Percentiles rank a stretch among this genome's conserved stretches.
These are phyloP conservation scores for Erpornis zantholeuca DNA, from an alignment of 2,113 vertebrate species.

Conservation along the genomic window DNA sequence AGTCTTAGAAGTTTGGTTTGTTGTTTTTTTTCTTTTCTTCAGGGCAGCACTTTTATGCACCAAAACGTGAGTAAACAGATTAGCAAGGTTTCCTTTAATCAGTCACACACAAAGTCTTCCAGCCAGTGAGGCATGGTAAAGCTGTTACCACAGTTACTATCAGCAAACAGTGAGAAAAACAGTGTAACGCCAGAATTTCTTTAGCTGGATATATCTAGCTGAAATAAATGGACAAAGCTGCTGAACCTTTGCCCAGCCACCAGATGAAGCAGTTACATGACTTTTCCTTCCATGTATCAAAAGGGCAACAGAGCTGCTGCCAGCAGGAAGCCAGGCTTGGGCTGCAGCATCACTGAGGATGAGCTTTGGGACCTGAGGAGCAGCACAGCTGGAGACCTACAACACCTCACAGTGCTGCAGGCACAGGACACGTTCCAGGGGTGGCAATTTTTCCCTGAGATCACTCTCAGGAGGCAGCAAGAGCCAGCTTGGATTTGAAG, in stretches of 20 bases:
- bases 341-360: neutral
- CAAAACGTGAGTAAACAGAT: neutral
- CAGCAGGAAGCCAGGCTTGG: neutral
- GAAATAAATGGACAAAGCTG: neutral
- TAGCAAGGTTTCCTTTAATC: neutral
- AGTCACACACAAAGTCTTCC: neutral
- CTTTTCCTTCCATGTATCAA: neutral
- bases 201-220: neutral
- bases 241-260: neutral
- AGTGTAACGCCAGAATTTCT: neutral
- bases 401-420: neutral
- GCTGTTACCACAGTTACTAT: conserved; percentile 7
- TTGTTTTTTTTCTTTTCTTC: neutral
- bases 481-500: neutral
- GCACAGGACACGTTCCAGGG: neutral
- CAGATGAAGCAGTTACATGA: neutral
- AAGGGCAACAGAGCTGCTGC: neutral
- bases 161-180: neutral
- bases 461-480: neutral
- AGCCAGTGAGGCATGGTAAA: neutral
- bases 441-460: neutral
- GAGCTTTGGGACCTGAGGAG: accelerated
- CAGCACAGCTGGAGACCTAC: neutral
- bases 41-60: neutral
- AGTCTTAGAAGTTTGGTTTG: too few relatives aligned